phyloP scores from a whole-genome alignment of 2,113 vertebrate genomes.

The Aphelocoma coerulescens region DNA sequence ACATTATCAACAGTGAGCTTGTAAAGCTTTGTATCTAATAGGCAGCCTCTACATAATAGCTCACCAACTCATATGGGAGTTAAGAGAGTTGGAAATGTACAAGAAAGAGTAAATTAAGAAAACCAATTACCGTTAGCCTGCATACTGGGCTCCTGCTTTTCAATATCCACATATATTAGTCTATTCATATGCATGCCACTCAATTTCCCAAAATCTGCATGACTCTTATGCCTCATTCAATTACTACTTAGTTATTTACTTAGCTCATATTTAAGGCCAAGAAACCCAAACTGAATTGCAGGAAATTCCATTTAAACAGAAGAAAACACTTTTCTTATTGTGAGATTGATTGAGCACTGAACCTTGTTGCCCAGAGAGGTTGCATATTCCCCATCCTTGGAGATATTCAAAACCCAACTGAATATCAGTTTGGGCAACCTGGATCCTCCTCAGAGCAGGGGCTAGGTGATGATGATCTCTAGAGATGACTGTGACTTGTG shows the following conservation, averaged over 20 bases:
- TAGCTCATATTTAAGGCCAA: not conserved
- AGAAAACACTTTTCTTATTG: not conserved
- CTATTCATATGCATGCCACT: not conserved
- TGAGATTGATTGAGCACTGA: not conserved
- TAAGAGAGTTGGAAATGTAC: not conserved
- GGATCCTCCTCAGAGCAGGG: not conserved
- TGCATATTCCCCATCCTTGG: not conserved
- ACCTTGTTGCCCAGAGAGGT: rapidly evolving
- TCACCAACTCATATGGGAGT: not conserved
- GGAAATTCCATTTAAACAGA: not conserved
- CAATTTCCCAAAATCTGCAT: not conserved
- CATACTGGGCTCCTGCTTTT: not conserved
- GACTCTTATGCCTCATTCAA: not conserved
- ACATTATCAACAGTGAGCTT: conserved; percentile 39
- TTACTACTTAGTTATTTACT: not conserved
- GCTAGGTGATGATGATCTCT: not conserved
- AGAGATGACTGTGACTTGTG: not conserved
- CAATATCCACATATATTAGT: not conserved
- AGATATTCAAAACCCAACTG: not conserved
- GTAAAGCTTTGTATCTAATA: conserved; percentile 45
- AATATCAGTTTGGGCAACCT: not conserved
- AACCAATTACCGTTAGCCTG: not conserved
- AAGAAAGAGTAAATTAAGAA: conserved; percentile 24
- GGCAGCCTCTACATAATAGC: conserved; percentile 6
- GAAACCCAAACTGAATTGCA: not conserved